A percentile compares a stretch with the other conserved stretches of the same genome.
These are phyloP conservation scores for Lycaena phlaeas DNA, from an alignment of 2,888 invertebrate species.

Conservation along the genomic window DNA sequence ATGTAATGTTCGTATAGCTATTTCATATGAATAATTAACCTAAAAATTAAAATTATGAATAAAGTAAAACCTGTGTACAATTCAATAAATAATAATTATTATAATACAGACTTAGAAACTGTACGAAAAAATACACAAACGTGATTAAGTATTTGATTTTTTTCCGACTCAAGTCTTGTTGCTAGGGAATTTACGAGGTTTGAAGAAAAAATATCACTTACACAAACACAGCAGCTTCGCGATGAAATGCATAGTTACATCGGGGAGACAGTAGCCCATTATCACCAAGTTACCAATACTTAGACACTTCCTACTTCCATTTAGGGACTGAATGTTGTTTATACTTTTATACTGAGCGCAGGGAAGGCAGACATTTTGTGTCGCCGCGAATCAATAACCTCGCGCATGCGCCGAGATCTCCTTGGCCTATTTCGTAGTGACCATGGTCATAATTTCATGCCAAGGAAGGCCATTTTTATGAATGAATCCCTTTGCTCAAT, in stretches of 20 bases:
- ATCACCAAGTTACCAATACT: too few species aligned
- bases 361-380: constrained; percentile 58
- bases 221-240: constrained; percentile 52
- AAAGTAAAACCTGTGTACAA: too few species aligned
- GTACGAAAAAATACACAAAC: too few species aligned
- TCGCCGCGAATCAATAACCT: constrained; percentile 57
- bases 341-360: constrained; percentile 48
- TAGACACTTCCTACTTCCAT: constrained; percentile 29
- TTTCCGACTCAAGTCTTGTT: too few species aligned
- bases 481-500: constrained; percentile 54
- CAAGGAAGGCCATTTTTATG: constrained; percentile 50
- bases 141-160: too few species aligned
- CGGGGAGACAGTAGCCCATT: too few species aligned
- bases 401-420: constrained; percentile 52
- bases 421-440: constrained; percentile 50
- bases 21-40: too few species aligned
- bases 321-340: constrained; percentile 39
- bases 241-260: constrained; percentile 24
- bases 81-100: too few species aligned
- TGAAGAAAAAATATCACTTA: constrained; percentile 36
- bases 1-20: too few species aligned
- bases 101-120: too few species aligned
- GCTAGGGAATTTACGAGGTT: too few species aligned
- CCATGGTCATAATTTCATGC: constrained; percentile 40
- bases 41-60: too few species aligned